Percentiles rank a stretch among this genome's conserved stretches.
Conservation (phyloP, 1,140 invertebrate species). For the Saccostrea glomerata region DNA sequence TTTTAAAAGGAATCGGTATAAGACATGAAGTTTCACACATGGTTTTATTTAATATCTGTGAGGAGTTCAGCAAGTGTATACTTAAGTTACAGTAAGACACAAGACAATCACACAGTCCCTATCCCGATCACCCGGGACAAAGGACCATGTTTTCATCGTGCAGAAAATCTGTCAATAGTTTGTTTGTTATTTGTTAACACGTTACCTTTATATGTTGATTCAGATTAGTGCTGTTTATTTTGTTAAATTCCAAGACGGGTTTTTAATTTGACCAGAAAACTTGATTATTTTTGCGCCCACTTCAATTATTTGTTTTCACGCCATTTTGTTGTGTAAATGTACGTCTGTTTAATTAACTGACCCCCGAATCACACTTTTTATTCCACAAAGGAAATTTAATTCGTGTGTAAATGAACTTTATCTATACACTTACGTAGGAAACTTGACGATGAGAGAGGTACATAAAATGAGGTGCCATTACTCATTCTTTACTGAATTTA, state of each 20-base stretch:
- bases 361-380: slow-evolving; percentile 33
- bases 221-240: slow-evolving; percentile 14
- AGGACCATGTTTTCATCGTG: not conserved
- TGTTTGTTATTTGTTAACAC: slow-evolving; percentile 32
- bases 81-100: slow-evolving; percentile 21
- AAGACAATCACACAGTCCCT: not conserved
- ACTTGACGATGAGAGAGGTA: slow-evolving; percentile 4
- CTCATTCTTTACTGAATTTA: not conserved
- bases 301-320: slow-evolving; percentile 34
- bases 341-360: slow-evolving; percentile 21
- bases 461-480: slow-evolving; percentile 5
- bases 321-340: slow-evolving; percentile 34
- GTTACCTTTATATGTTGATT: slow-evolving; percentile 26
- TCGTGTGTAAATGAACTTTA: slow-evolving; percentile 25
- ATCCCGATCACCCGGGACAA: not conserved
- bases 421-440: slow-evolving; percentile 22
- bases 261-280: slow-evolving; percentile 26
- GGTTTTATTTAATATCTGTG: slow-evolving; percentile 22
- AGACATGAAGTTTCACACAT: not conserved
- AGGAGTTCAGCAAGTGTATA: slow-evolving; percentile 14
- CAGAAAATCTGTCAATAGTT: slow-evolving; percentile 32
- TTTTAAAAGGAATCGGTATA: slow-evolving; percentile 21
- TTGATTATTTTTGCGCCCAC: slow-evolving; percentile 27
- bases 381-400: slow-evolving; percentile 25
- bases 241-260: slow-evolving; percentile 32